These are phyloP conservation scores for Calameuta filiformis DNA, from an alignment of 2,888 invertebrate genomes.

Conservation along the genomic window DNA sequence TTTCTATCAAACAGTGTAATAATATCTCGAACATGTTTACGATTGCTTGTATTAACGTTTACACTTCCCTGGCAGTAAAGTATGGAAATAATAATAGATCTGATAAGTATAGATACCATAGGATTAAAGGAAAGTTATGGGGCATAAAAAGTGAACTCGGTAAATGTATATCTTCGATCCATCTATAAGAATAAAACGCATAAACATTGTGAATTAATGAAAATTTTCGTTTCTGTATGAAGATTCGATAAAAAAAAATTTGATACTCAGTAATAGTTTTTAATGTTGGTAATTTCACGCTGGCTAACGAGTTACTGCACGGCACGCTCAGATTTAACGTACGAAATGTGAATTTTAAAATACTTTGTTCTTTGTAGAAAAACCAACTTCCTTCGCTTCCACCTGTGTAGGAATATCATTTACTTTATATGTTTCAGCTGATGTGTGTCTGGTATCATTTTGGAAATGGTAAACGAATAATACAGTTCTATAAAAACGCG, in stretches of 20 bases:
- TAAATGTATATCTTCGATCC: no score
- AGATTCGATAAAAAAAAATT: no score
- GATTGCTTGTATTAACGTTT: neutral
- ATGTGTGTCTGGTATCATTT: neutral
- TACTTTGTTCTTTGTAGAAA: neutral
- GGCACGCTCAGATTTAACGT: neutral
- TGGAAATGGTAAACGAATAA: neutral
- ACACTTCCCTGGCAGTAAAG: neutral
- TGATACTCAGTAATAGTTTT: no score
- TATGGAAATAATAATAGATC: neutral
- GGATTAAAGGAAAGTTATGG: no score
- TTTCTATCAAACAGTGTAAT: neutral
- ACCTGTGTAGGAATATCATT: neutral
- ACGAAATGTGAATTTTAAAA: neutral
- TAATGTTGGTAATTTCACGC: no score
- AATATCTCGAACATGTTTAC: neutral
- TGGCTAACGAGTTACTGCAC: neutral
- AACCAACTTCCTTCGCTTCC: neutral
- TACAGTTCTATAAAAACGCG: no score
- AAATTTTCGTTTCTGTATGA: no score
- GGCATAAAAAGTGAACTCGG: no score
- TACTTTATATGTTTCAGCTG: neutral
- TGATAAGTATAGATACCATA: no score
- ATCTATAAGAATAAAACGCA: no score
- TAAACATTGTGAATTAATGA: no score